A percentile compares a stretch with the other conserved stretches of the same genome.
Evolutionary conservation across 2,113 vertebrate species (phyloP).

Genomic region (Cygnus buccinator): DNA sequence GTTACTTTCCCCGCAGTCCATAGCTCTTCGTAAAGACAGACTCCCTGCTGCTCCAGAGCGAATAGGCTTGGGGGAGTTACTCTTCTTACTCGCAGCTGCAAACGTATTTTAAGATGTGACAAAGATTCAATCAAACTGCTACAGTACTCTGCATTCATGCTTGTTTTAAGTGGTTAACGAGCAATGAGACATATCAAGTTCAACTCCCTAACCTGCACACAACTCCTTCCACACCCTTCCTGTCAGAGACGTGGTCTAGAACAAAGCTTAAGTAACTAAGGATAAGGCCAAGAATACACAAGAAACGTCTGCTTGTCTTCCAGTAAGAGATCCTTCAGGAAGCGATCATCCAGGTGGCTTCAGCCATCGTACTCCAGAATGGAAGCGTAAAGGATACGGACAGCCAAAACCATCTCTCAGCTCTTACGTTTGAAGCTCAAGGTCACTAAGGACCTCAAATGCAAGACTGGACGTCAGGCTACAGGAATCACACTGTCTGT

Average conservation of each 20-base stretch:
- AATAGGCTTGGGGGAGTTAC: constrained; percentile 80
- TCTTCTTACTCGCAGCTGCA: constrained; percentile 86
- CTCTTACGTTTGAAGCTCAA: neutral
- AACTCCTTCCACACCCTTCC: neutral
- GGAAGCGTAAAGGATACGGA: fast-evolving
- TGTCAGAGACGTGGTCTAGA: neutral
- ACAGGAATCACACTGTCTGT: fast-evolving
- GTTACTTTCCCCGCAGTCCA: constrained; percentile 80
- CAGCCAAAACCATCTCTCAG: neutral
- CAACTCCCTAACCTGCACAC: neutral
- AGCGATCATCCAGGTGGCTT: neutral
- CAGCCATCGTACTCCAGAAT: neutral
- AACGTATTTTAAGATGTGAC: neutral
- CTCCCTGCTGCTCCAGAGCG: constrained; percentile 76
- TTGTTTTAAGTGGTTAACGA: neutral
- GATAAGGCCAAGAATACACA: fast-evolving
- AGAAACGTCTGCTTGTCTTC: fast-evolving
- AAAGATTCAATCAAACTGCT: neutral
- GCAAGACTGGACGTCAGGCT: neutral
- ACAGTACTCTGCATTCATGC: neutral
- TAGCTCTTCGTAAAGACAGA: constrained; percentile 81
- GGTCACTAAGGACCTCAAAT: neutral
- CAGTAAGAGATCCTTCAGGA: neutral
- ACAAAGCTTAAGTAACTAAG: neutral
- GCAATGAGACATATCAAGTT: neutral